Evolutionary conservation across 2,113 vertebrate genomes (phyloP), one percentile per base, ranked within the genome.

Genomic region (Numenius arquata): DNA sequence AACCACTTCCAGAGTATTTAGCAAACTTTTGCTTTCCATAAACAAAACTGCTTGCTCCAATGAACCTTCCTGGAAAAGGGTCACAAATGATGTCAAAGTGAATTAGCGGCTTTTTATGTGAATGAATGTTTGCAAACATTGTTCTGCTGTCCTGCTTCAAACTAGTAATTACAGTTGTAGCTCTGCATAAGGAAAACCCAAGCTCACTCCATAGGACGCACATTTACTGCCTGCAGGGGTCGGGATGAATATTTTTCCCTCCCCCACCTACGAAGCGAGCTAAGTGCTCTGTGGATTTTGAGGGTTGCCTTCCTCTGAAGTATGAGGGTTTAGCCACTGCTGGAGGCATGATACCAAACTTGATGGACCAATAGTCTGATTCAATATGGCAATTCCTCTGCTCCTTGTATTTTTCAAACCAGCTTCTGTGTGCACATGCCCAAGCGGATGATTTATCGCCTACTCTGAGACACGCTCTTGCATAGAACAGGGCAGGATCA

Each of bases 321-420:
- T 65, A 86, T 55, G 68, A 85, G 48, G 83, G 73, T 81, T 97
- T 92, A 93, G 74, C 68, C 80, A 29, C 87, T 66, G 94, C 97
- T 97, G 96, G 94, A 97, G 97, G 97, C 97, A 43, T 43, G 93
- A 94, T 89, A 95, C 89, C 56, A 72, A 95, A 95, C 78, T 72
- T 97, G 96, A 97, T 84, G 96, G 96, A 95, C 91, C 97, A 92
- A 89, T 26, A 53, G 93, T 45, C 92, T 97, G 97, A 97, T 97
- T 96, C 88, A 87, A 85, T 88, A 93, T 95, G 96, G 97, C 97
- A 97, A 97, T 97, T 96, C 93, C 91, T 95, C 88, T 90, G 88
- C 68, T 86, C 7, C 79, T 93, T 66, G 81, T 94, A 67, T 80
- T 96, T 96, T 96, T 85, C 89, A 93, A 89, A 86, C 84, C 88